Evolutionary conservation across 2,888 invertebrate genomes (phyloP), one percentile per base, ranked within the genome.

Genomic region (Cryptophagus acutangulus): DNA sequence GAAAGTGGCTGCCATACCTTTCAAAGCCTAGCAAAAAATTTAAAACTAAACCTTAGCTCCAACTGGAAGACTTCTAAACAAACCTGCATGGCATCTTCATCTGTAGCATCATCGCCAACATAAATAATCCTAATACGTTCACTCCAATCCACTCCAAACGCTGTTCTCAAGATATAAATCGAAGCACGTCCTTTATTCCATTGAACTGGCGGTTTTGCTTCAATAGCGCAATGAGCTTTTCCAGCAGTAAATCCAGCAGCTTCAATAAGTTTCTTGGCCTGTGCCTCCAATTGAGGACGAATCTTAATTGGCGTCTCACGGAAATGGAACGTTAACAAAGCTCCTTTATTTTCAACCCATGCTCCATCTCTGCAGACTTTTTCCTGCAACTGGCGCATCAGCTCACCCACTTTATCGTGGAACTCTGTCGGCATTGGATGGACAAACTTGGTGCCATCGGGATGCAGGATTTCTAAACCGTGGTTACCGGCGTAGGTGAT

Each of bases 1-100:
- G 77, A 92, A 92, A 2, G 91, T 91, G 1, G 89, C 87, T 0
- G 91, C 91, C 89, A 92, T 91, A 66, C 91, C 91, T 74, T 90
- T 90, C 40, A 91, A 72, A 0, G 90, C 88, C 89, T 90, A 63
- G 24, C 57, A 52, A 12, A 14, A 26, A 15, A 13, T 4, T 17
- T 9, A 10, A 14, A 39, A 14, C 2, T 6, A 20, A 20, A 20
- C 20, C 9, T 20, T 20, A 16, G 10, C n/a, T 14, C 4, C 1
- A n/a, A 26, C 6, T 26, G 9, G 16, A 6, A 52, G 16, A 36
- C 18, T 17, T 17, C 14, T 62, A 56, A 52, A 56, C 70, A 67
- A 67, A 88, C 88, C 79, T 81, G 76, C 86, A 91, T 90, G 28
- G 91, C 91, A 62, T 91, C 90, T 70, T 91, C 91, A 63, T 91